Base-by-base conservation (phyloP, 2,888 invertebrate genomes). In the Falcaria lacertinaria region DNA sequence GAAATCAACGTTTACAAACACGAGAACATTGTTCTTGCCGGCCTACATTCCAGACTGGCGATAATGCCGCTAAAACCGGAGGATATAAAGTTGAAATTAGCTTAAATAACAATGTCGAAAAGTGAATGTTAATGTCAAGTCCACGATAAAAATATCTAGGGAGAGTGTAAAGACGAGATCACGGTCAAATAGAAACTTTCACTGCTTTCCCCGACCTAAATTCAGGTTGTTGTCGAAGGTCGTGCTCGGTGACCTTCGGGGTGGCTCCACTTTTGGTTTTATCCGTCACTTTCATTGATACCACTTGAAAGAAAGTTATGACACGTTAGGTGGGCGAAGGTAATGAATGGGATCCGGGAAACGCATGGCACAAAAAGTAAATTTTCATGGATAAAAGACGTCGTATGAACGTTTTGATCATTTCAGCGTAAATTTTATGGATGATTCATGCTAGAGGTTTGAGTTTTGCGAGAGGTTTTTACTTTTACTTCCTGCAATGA, bases 131-230 rank as follows among this genome's bases (percentile, higher is more conserved):
- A 64, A 68, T 72, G 72, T 73, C 72, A 74, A 71, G 73, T 64
- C 51, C 72, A 70, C 72, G 60, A 69, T 69, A 69, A 73, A 73
- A 74, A 70, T 71, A 66, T 66, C 69, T 74, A 72, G 72, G 79
- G 67, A 78, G 78, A 82, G 80, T 74, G 74, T 64, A 50, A 62
- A 72, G 77, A 80, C 77, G 80, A 80, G 77, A 80, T 84, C 80
- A 80, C 69, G 82, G 80, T 71, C 80, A 78, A 71, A 75, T 69
- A 64, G 65, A 67, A 52, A 80, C 86, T 87, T 86, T 87, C 86
- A 73, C 85, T 76, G 66, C 78, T 88, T 87, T 87, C 87, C 74
- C 78, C 50, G 82, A 74, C 86, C 81, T 73, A 80, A 77, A 73
- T 79, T 54, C 48, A 61, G 45, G 47, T 60, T 64, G 63, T 76